These are phyloP conservation scores for Anarhynchus alexandrinus DNA, from an alignment of 2,113 vertebrate genomes.

Conservation along the genomic window DNA sequence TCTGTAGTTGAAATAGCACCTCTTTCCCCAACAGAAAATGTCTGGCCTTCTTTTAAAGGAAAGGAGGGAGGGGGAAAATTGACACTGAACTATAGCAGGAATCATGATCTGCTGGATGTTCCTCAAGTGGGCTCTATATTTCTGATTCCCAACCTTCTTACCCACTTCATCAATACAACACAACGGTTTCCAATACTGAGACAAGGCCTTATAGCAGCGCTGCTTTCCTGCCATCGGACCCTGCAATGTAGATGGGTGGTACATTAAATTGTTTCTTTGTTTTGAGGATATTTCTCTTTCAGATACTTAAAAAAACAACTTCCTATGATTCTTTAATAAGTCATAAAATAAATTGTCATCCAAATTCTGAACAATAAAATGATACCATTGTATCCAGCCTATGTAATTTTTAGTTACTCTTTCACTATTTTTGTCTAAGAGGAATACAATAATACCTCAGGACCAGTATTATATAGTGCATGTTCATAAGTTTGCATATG, in stretches of 20 bases:
- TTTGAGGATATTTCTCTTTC: neutral
- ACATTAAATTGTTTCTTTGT: neutral
- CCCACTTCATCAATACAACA: neutral
- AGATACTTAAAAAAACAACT: neutral
- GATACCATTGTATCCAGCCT: neutral
- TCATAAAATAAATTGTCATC: neutral
- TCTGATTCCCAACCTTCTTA: neutral
- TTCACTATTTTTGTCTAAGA: neutral
- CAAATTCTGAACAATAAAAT: neutral
- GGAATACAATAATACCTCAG: neutral
- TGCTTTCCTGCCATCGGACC: rapidly evolving
- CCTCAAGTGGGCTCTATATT: neutral
- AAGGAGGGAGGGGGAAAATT: neutral
- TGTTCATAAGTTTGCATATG: neutral
- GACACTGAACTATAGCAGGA: neutral
- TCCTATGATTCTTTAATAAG: neutral
- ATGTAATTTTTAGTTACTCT: neutral
- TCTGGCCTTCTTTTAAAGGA: neutral
- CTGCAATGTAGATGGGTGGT: neutral
- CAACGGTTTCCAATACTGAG: neutral
- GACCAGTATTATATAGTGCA: neutral
- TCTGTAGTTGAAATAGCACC: neutral
- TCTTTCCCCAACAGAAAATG: neutral
- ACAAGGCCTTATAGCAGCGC: neutral
- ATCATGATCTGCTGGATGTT: neutral